Percentiles rank a stretch among this genome's conserved stretches.
phyloP scores from a whole-genome alignment of 2,797 vertebrate genomes.

The Synanceia verrucosa region DNA sequence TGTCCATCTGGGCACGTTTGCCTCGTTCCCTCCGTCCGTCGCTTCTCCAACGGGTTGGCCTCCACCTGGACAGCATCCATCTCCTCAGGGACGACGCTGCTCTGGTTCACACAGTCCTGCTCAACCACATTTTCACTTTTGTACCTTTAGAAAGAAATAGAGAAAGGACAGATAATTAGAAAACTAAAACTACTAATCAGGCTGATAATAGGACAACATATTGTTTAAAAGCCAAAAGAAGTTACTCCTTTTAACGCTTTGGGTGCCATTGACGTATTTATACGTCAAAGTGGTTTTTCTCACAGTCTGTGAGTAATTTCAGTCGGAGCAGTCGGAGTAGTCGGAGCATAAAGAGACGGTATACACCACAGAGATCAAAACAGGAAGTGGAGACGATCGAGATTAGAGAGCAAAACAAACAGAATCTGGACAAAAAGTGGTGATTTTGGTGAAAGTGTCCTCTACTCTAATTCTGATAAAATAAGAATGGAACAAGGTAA shows the following conservation, averaged over 20 bases:
- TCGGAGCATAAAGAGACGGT: no score
- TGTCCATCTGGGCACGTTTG: conserved; percentile 35
- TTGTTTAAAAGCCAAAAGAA: neutral
- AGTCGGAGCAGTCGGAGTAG: no score
- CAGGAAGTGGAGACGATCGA: no score
- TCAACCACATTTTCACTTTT: conserved; percentile 82
- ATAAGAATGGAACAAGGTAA: no score
- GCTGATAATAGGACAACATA: neutral
- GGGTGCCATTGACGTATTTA: no score
- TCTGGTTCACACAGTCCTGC: conserved; percentile 69
- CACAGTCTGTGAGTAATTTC: no score
- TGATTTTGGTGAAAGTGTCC: no score
- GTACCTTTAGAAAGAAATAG: conserved; percentile 66
- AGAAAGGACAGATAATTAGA: conserved; percentile 9
- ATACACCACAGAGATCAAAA: no score
- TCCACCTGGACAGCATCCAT: conserved; percentile 57
- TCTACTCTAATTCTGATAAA: no score
- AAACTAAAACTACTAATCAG: neutral
- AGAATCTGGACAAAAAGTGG: no score
- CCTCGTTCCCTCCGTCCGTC: conserved; percentile 4
- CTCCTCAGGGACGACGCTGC: conserved; percentile 19
- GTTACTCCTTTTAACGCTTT: neutral
- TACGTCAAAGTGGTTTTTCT: no score
- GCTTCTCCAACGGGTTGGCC: conserved; percentile 23
- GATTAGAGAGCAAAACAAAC: no score